Evolutionary conservation across 2,113 vertebrate genomes (phyloP).

Genomic region (Athene noctua): DNA sequence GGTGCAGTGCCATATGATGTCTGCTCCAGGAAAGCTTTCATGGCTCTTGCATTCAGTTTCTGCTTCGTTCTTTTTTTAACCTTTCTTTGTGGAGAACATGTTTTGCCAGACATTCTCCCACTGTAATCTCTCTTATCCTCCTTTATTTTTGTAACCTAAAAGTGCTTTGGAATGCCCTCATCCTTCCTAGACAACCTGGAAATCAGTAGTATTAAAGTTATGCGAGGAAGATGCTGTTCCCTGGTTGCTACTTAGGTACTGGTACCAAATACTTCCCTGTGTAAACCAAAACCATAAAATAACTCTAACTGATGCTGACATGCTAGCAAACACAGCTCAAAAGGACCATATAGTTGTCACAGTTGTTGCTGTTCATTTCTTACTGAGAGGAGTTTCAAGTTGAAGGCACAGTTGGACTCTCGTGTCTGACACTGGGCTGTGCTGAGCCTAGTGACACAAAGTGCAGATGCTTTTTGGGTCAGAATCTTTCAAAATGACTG

Average conservation of each 20-base stretch:
- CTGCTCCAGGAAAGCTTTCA: not conserved
- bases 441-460: not conserved
- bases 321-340: not conserved
- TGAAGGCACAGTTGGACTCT: not conserved
- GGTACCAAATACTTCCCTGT: not conserved
- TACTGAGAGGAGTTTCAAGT: not conserved
- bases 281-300: not conserved
- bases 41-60: not conserved
- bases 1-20: not conserved
- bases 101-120: not conserved
- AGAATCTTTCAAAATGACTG: not conserved
- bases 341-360: not conserved
- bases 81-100: not conserved
- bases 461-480: not conserved
- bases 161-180: not conserved
- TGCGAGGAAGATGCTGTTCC: not conserved
- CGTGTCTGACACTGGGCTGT: not conserved
- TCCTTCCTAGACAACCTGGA: not conserved
- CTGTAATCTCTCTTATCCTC: not conserved
- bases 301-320: not conserved
- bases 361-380: not conserved
- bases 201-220: not conserved
- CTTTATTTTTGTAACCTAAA: not conserved
- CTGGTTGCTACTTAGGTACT: not conserved
- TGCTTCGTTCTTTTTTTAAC: not conserved